phyloP scores from a whole-genome alignment of 2,888 invertebrate genomes.

The Seira musarum region DNA sequence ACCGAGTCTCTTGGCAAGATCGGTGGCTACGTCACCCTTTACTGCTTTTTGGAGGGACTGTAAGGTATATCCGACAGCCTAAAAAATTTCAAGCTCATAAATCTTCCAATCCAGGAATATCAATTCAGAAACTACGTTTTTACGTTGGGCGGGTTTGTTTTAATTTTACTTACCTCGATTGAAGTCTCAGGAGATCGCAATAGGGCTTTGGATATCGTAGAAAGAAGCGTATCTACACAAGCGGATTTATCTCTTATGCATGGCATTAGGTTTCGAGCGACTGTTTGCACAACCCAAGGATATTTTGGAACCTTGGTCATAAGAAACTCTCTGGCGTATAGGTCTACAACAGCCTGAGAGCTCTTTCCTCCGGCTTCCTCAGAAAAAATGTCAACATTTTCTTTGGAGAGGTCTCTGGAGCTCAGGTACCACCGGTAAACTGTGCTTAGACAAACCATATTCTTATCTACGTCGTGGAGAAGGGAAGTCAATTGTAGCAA shows the following conservation, averaged over 20 bases:
- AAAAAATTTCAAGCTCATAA: not conserved
- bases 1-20: conserved; percentile 87
- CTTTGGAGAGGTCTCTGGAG: no score
- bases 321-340: conserved; percentile 84
- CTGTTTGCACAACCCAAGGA: conserved; percentile 79
- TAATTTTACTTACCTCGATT: conserved; percentile 62
- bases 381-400: not conserved
- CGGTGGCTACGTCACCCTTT: conserved; percentile 80
- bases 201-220: conserved; percentile 92
- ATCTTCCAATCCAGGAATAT: no score
- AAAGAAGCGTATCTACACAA: conserved; percentile 83
- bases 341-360: conserved; percentile 74
- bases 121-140: no score
- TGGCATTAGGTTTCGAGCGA: conserved; percentile 79
- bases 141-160: no score
- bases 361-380: conserved; percentile 29
- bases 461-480: conserved; percentile 35
- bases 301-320: conserved; percentile 83
- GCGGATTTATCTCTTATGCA: conserved; percentile 78
- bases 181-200: conserved; percentile 87
- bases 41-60: conserved; percentile 82
- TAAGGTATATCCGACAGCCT: conserved; percentile 85
- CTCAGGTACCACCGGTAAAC: not conserved
- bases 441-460: conserved; percentile 37
- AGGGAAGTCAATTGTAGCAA: not conserved